Evolutionary conservation across 2,113 vertebrate species (phyloP).

Genomic region (Ciconia boyciana): DNA sequence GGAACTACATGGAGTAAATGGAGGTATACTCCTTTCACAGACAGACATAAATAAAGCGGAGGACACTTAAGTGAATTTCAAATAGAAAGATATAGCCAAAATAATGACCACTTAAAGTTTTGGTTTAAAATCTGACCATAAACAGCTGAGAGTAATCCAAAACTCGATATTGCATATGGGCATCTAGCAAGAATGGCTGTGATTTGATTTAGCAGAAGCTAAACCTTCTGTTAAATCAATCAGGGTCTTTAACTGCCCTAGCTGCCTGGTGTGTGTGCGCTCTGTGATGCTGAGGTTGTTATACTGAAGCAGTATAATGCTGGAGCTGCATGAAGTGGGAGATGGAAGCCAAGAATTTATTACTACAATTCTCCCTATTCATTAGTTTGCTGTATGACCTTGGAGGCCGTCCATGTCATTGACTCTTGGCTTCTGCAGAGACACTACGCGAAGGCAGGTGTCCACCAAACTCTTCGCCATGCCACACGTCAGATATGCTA

Average conservation of each 20-base stretch:
- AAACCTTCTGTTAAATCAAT: slow-evolving; percentile 39
- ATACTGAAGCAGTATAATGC: slow-evolving; percentile 15
- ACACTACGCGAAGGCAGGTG: neutral
- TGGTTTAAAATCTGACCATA: neutral
- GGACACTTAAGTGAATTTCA: neutral
- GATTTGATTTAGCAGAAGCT: slow-evolving; percentile 31
- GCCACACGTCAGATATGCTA: neutral
- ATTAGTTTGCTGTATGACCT: neutral
- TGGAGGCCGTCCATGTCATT: neutral
- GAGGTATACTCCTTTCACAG: neutral
- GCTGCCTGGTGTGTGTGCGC: neutral
- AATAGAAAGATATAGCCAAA: neutral
- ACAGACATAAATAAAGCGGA: neutral
- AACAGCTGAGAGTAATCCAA: slow-evolving; percentile 33
- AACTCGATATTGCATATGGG: neutral
- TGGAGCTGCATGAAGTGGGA: neutral
- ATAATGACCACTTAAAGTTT: neutral
- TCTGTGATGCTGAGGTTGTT: slow-evolving; percentile 9
- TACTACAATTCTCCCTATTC: neutral
- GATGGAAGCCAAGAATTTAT: slow-evolving; percentile 22
- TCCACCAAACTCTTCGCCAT: neutral
- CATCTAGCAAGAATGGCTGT: neutral
- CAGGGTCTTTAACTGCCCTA: neutral
- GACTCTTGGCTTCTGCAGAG: neutral
- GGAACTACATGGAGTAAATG: neutral